Percentiles rank a stretch among this genome's conserved stretches.
Evolutionary conservation across 2,113 vertebrate genomes (phyloP).

Genomic region (Seriola aureovittata): DNA sequence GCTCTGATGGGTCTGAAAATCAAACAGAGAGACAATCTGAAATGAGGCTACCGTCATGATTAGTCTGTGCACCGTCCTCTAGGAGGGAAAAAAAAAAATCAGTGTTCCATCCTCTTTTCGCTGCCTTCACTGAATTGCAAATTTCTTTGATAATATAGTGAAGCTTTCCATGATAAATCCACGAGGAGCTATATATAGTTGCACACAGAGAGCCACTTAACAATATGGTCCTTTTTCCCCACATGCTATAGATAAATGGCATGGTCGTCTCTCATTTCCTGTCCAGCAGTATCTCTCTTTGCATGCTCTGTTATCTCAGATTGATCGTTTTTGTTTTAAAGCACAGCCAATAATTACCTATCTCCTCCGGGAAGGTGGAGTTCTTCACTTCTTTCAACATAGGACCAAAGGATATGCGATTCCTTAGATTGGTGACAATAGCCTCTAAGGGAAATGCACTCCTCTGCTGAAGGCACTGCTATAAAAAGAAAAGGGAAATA

Average conservation of each 20-base stretch:
- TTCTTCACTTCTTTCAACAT: constrained; percentile 72
- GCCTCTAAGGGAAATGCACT: constrained; percentile 29
- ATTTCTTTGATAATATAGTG: background rate
- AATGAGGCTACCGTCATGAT: background rate
- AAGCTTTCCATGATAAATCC: background rate
- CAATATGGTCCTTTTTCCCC: constrained; percentile 3
- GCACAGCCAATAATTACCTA: constrained; percentile 68
- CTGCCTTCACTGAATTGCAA: background rate
- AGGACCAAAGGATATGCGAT: constrained; percentile 74
- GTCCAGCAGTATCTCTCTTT: constrained; percentile 20
- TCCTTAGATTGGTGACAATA: constrained; percentile 61
- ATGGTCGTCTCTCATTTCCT: constrained; percentile 65
- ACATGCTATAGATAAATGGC: constrained; percentile 46
- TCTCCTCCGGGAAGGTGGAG: constrained; percentile 58
- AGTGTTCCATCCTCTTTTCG: background rate
- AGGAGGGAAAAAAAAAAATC: background rate
- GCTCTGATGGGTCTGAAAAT: constrained; percentile 51
- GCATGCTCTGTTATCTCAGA: constrained; percentile 37
- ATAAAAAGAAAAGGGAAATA: constrained; percentile 40
- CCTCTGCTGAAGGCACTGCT: constrained; percentile 66
- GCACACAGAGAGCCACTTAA: background rate
- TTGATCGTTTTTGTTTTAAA: constrained; percentile 58
- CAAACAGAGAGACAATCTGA: background rate
- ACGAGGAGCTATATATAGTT: background rate
- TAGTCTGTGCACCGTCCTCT: background rate